Conservation (phyloP, 2,113 vertebrate genomes). For the Triplophysa dalaica region DNA sequence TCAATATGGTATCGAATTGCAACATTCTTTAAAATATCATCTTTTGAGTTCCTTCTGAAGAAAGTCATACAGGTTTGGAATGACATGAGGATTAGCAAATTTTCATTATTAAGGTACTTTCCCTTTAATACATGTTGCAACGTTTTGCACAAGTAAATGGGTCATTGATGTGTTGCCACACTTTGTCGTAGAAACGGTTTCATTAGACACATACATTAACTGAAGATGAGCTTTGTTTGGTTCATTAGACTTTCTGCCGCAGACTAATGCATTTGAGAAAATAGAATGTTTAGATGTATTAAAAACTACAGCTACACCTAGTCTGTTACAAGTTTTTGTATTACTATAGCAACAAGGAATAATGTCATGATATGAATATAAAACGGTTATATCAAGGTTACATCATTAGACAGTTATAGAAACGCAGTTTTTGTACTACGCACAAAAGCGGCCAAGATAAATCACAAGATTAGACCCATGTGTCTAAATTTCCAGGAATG, state of each 20-base stretch:
- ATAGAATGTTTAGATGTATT: background rate
- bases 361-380: background rate
- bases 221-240: background rate
- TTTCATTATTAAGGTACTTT: no score
- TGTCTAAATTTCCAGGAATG: constrained; percentile 67
- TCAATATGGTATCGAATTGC: no score
- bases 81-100: no score
- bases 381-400: background rate
- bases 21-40: no score
- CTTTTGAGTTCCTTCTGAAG: no score
- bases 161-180: background rate
- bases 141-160: background rate
- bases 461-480: constrained; percentile 48
- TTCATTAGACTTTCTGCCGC: background rate
- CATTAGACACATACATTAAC: constrained; percentile 11
- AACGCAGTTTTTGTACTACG: constrained; percentile 19
- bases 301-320: constrained; percentile 41
- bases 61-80: no score
- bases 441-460: constrained; percentile 37
- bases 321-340: constrained; percentile 28
- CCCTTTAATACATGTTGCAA: background rate
- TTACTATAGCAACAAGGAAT: constrained; percentile 49
- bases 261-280: constrained; percentile 24
- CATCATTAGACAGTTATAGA: background rate
- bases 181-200: background rate